Percentiles rank a stretch among this genome's conserved stretches.
phyloP scores from a whole-genome alignment of 2,888 invertebrate species.

The Epistrophella euchroma region DNA sequence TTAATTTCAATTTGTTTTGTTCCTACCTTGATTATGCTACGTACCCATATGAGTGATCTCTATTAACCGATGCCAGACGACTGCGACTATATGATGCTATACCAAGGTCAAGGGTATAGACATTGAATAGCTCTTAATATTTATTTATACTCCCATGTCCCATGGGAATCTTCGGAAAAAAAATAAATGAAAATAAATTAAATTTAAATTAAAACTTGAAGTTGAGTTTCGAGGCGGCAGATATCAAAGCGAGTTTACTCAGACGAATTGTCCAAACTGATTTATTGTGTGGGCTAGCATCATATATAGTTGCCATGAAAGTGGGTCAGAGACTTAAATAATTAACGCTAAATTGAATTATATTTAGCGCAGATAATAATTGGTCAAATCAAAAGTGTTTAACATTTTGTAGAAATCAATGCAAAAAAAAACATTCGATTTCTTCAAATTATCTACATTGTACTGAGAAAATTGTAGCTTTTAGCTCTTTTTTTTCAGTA shows the following conservation, averaged over 20 bases:
- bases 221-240: slow-evolving; percentile 14
- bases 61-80: slow-evolving; percentile 57
- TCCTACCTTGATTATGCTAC: background rate
- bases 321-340: slow-evolving; percentile 44
- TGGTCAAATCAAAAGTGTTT: slow-evolving; percentile 11
- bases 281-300: slow-evolving; percentile 42
- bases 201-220: slow-evolving; percentile 50
- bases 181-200: background rate
- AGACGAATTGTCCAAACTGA: slow-evolving; percentile 56
- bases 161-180: slow-evolving; percentile 51
- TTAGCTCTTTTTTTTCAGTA: too few species aligned
- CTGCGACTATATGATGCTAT: background rate
- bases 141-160: slow-evolving; percentile 33
- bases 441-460: too few species aligned
- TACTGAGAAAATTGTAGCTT: too few species aligned
- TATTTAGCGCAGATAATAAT: slow-evolving; percentile 46
- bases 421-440: background rate
- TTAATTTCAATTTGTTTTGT: slow-evolving; percentile 20
- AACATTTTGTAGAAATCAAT: background rate
- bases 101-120: slow-evolving; percentile 61
- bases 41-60: slow-evolving; percentile 25
- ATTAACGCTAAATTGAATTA: slow-evolving; percentile 13
- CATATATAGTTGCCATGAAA: slow-evolving; percentile 14
- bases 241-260: slow-evolving; percentile 38
- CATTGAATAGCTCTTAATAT: slow-evolving; percentile 24